Evolutionary conservation across 2,888 invertebrate species (phyloP).

Genomic region (Eurytoma adleriae): DNA sequence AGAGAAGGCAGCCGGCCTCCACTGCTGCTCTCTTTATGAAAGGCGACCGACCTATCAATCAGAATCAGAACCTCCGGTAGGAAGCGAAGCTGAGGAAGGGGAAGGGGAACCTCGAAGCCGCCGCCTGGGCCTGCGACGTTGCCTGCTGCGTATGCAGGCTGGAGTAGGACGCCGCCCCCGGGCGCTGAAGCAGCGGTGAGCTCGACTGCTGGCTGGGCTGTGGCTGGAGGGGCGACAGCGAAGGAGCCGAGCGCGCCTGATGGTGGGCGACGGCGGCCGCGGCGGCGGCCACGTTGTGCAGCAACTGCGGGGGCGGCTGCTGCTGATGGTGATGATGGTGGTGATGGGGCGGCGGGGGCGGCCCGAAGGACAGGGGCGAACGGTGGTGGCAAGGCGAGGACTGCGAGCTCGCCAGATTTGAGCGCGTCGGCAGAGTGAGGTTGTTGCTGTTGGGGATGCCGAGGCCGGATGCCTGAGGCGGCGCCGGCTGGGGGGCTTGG

Average conservation of each 20-base stretch:
- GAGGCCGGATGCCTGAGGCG: conserved; percentile 64
- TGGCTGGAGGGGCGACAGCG: conserved; percentile 54
- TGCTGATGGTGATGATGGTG: conserved; percentile 57
- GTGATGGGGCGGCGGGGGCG: conserved; percentile 52
- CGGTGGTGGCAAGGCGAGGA: conserved; percentile 70
- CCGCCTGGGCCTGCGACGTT: conserved; percentile 63
- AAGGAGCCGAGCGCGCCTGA: conserved; percentile 20
- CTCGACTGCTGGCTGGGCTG: conserved; percentile 55
- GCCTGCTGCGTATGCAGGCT: conserved; percentile 57
- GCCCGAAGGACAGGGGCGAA: conserved; percentile 61
- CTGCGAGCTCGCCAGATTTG: conserved; percentile 66
- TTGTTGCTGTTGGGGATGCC: conserved; percentile 67
- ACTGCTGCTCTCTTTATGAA: conserved; percentile 8
- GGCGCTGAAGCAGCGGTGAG: conserved; percentile 57
- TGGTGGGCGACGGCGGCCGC: conserved; percentile 38
- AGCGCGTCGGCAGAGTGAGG: conserved; percentile 65
- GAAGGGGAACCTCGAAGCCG: conserved; percentile 70
- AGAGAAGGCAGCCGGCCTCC: background rate
- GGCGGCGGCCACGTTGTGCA: conserved; percentile 37
- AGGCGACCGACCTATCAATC: conserved; percentile 55
- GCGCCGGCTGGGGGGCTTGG: conserved; percentile 28
- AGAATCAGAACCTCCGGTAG: conserved; percentile 70
- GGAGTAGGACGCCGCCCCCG: conserved; percentile 51
- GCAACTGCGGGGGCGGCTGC: conserved; percentile 59
- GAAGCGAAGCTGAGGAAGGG: conserved; percentile 72